phyloP scores from a whole-genome alignment of 2,113 vertebrate genomes.

The Leucosticte australis region DNA sequence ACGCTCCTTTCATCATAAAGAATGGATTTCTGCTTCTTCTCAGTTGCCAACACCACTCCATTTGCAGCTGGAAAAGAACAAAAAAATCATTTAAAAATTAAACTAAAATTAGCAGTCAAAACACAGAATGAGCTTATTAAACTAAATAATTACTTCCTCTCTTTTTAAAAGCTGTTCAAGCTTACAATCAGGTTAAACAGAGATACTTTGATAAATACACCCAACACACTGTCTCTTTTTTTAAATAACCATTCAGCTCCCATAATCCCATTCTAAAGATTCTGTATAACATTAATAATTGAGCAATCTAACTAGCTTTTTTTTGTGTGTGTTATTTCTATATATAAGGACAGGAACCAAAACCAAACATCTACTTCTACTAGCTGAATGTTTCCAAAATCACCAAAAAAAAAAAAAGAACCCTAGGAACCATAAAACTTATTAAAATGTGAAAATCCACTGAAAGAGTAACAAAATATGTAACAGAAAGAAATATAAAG shows the following conservation, averaged over 20 bases:
- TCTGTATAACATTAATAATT: neutral
- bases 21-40: constrained; percentile 99
- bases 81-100: neutral
- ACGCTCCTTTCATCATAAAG: constrained; percentile 98
- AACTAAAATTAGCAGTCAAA: neutral
- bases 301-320: neutral
- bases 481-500: neutral
- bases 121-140: neutral
- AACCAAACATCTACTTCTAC: neutral
- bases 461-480: neutral
- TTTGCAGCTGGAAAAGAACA: constrained; percentile 85
- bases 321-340: neutral
- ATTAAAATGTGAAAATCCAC: neutral
- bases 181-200: neutral
- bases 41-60: constrained; percentile 95
- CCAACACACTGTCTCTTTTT: neutral
- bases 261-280: neutral
- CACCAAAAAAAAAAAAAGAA: neutral
- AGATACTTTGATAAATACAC: neutral
- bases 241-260: neutral
- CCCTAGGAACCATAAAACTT: neutral
- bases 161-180: neutral
- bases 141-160: neutral
- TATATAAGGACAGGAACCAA: neutral
- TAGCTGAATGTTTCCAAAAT: neutral